These are phyloP conservation scores for Seriola rivoliana DNA, from an alignment of 2,113 vertebrate species.

Conservation along the genomic window DNA sequence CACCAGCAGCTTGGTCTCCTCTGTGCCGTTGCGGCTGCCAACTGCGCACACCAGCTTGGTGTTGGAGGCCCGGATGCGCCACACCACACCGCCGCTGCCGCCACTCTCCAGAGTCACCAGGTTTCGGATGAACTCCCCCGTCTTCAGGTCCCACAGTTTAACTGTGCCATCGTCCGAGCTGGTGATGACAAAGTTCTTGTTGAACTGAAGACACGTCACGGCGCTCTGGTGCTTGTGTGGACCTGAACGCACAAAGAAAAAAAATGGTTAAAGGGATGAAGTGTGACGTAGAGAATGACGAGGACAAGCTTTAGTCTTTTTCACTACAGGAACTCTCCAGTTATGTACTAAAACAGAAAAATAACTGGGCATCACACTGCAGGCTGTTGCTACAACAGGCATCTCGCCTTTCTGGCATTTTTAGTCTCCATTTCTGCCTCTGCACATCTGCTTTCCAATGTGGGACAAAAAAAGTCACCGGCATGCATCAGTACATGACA, in stretches of 20 bases:
- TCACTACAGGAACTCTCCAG: background rate
- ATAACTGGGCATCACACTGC: background rate
- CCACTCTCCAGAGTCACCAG: constrained; percentile 99
- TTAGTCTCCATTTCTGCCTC: background rate
- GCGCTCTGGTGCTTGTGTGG: constrained; percentile 99
- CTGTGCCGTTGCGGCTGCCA: constrained; percentile 98
- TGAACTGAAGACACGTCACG: constrained; percentile 99
- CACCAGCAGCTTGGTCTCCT: constrained; percentile 99
- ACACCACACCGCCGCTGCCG: constrained; percentile 97
- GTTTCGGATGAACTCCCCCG: constrained; percentile 99
- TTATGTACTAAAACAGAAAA: background rate
- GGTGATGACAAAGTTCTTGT: constrained; percentile 99
- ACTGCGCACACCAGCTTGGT: constrained; percentile 99
- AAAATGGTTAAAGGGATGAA: background rate
- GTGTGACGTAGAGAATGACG: background rate
- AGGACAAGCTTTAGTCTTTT: background rate
- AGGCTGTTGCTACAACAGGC: too few relatives aligned
- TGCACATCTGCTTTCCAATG: background rate
- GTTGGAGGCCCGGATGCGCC: constrained; percentile 98
- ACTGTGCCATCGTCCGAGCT: constrained; percentile 99
- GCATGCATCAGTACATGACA: background rate
- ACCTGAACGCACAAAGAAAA: constrained; percentile 82
- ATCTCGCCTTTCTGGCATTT: background rate
- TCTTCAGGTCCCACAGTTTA: constrained; percentile 99
- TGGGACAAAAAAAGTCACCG: background rate